These are phyloP conservation scores for Drosophila borealis DNA, from an alignment of 2,888 invertebrate genomes.

Conservation along the genomic window DNA sequence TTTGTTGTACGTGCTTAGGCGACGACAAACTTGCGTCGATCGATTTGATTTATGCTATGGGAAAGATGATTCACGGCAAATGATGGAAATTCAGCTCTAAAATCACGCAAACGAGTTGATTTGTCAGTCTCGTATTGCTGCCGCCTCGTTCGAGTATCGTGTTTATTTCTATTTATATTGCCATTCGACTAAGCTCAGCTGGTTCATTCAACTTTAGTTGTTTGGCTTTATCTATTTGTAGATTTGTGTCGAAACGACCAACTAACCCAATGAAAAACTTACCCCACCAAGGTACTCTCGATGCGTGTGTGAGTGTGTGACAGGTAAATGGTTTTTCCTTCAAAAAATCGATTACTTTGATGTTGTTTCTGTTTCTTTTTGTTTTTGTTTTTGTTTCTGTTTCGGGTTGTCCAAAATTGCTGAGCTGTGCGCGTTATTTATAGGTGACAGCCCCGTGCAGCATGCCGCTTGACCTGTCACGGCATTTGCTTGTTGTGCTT, in stretches of 20 bases:
- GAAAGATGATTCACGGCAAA: constrained; percentile 36
- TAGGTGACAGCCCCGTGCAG: constrained; percentile 34
- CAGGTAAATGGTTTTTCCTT: constrained; percentile 49
- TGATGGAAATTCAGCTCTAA: constrained; percentile 35
- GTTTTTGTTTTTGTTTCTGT: constrained; percentile 14
- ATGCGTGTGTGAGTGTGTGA: constrained; percentile 1
- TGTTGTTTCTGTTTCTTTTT: constrained; percentile 25
- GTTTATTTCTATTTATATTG: constrained; percentile 6
- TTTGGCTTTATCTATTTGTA: constrained; percentile 35
- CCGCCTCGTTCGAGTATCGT: background rate
- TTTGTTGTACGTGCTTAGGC: constrained; percentile 57
- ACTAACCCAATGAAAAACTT: constrained; percentile 51
- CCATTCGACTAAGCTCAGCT: background rate
- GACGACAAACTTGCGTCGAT: constrained; percentile 35
- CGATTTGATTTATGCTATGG: constrained; percentile 61
- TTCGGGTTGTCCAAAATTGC: constrained; percentile 34
- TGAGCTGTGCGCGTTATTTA: constrained; percentile 55
- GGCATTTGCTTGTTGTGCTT: constrained; percentile 19
- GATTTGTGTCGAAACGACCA: constrained; percentile 34
- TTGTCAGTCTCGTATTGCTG: constrained; percentile 19
- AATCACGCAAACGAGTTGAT: constrained; percentile 9
- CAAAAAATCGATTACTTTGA: constrained; percentile 54
- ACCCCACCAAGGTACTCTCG: constrained; percentile 17
- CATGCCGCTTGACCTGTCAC: constrained; percentile 43
- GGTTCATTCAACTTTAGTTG: constrained; percentile 50